phyloP scores from a whole-genome alignment of 2,888 invertebrate genomes.

The Oegoconia quadripuncta region DNA sequence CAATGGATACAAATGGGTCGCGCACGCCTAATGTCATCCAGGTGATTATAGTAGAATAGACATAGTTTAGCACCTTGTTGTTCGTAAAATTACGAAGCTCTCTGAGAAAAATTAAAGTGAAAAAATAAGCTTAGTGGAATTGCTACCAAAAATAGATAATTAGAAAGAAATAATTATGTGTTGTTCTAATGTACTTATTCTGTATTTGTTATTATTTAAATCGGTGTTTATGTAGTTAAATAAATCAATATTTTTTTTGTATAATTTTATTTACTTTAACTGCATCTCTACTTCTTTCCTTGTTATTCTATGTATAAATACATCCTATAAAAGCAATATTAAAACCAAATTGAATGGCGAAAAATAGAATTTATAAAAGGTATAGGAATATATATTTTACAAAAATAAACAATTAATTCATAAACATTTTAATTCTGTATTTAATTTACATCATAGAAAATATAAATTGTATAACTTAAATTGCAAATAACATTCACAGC shows the following conservation, averaged over 20 bases:
- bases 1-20: too few relatives aligned
- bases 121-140: neutral
- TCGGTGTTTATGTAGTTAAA: constrained; percentile 25
- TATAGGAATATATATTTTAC: neutral
- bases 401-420: constrained; percentile 19
- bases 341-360: neutral
- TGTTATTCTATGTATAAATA: neutral
- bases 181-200: constrained; percentile 1
- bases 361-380: neutral
- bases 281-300: neutral
- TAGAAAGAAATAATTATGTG: constrained; percentile 1
- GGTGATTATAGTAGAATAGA: too few relatives aligned
- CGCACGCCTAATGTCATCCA: too few relatives aligned
- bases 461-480: constrained; percentile 34
- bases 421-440: constrained; percentile 36
- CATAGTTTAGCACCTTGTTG: neutral
- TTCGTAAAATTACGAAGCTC: neutral
- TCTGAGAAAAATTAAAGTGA: neutral
- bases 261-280: neutral
- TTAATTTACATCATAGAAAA: constrained; percentile 33
- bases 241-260: constrained; percentile 16
- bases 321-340: neutral
- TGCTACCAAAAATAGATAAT: constrained; percentile 6
- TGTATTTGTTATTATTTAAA: constrained; percentile 13
- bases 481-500: constrained; percentile 11